A percentile compares a stretch with the other conserved stretches of the same genome.
Evolutionary conservation across 2,113 vertebrate species (phyloP).

Genomic region (Nothobranchius furzeri): DNA sequence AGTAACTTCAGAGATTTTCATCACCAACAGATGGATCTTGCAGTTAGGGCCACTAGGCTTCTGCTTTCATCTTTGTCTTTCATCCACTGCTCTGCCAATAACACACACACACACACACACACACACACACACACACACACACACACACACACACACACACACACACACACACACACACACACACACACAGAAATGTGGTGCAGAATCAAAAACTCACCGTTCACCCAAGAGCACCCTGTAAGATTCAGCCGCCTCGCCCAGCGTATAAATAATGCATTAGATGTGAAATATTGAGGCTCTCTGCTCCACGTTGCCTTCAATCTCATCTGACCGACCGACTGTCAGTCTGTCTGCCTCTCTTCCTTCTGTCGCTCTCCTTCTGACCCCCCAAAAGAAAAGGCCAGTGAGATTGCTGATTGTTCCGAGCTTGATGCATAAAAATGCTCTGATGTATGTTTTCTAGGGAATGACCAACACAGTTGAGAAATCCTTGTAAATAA

Average conservation of each 20-base stretch:
- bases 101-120: constrained; percentile 30
- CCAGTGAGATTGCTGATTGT: not conserved
- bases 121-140: constrained; percentile 25
- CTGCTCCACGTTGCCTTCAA: constrained; percentile 45
- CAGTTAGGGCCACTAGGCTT: constrained; percentile 54
- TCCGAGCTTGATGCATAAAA: not conserved
- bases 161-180: constrained; percentile 30
- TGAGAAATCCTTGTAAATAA: not conserved
- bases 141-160: constrained; percentile 27
- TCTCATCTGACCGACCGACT: constrained; percentile 48
- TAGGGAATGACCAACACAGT: not conserved
- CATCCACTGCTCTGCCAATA: constrained; percentile 53
- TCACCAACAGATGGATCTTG: constrained; percentile 66
- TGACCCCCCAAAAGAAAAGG: not conserved
- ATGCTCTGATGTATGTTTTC: too few species aligned
- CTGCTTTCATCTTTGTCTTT: constrained; percentile 75
- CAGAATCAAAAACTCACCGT: constrained; percentile 57
- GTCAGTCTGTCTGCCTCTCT: constrained; percentile 20
- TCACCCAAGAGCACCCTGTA: constrained; percentile 61
- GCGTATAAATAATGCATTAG: constrained; percentile 67
- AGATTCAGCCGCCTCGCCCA: constrained; percentile 45
- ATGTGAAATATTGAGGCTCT: constrained; percentile 69
- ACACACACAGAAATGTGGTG: constrained; percentile 1
- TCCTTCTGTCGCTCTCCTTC: constrained; percentile 1
- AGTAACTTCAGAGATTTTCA: constrained; percentile 52